These are phyloP conservation scores for Hyla sarda DNA, from an alignment of 2,113 vertebrate genomes.

Conservation along the genomic window DNA sequence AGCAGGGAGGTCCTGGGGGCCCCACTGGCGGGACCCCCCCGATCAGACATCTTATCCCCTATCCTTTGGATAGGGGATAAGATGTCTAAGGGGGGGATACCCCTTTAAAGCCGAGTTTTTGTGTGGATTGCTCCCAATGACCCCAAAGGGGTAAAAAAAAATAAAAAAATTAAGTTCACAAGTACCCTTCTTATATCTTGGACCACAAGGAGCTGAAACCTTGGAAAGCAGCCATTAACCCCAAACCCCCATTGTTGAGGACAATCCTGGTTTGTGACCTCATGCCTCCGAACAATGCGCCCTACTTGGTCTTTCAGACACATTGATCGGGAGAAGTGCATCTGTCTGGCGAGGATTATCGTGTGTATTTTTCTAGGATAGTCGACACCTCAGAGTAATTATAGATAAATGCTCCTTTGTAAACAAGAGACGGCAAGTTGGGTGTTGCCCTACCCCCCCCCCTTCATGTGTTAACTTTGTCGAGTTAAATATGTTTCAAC, in stretches of 20 bases:
- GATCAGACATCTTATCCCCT: no score
- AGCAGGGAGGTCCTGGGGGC: no score
- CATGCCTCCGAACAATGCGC: neutral
- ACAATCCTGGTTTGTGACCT: neutral
- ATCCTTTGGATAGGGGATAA: no score
- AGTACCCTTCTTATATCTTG: neutral
- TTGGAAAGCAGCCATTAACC: neutral
- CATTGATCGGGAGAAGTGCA: neutral
- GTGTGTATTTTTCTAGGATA: conserved; percentile 26
- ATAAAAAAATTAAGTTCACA: no score
- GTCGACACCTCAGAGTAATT: conserved; percentile 26
- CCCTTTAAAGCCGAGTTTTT: no score
- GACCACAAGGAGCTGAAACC: neutral
- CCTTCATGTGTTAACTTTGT: neutral
- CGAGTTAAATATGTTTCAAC: neutral
- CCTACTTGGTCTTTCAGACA: neutral
- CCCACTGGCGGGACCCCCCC: no score
- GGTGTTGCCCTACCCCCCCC: neutral
- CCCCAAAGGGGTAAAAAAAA: no score
- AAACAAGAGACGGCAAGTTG: conserved; percentile 25
- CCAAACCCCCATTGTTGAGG: neutral
- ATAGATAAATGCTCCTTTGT: conserved; percentile 26
- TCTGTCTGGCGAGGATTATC: conserved; percentile 13
- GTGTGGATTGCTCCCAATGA: no score
- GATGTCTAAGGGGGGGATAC: no score